Base-by-base conservation (phyloP, 2,888 invertebrate genomes). In the Acanthosoma haemorrhoidale region DNA sequence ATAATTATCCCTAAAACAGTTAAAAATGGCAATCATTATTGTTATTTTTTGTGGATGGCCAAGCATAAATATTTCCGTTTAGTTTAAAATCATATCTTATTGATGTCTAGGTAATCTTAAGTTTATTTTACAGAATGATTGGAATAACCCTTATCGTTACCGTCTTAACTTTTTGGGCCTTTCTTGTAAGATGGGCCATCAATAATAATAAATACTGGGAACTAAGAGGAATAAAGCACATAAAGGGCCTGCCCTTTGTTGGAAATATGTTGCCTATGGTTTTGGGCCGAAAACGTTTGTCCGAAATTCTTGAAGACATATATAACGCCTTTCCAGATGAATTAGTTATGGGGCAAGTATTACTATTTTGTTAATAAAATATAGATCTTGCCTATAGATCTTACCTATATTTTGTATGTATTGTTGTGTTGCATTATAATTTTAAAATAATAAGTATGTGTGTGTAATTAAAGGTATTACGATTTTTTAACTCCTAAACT, bases 101-200 rank as follows among this genome's bases (percentile, higher is more conserved):
- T n/a, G n/a, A n/a, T n/a, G n/a, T n/a, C n/a, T n/a, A n/a, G 6
- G 6, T 41, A 13, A 41, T 41, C n/a, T 41, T 8, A 15, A 5
- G 4, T 29, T 59, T 59, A 8, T 29, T 29, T 41, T 64, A 8
- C 16, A 66, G 66, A 6, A 66, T 66, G 66, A 43, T 66, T 34
- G 32, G 41, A 15, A 18, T 51, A 41, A 9, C 51, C 1, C 3
- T 66, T 2, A 8, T 39, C 25, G 15, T 32, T 9, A 29, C 32
- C 29, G 18, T 21, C 8, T 6, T 66, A 32, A 31, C 51, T n/a
- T 2, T 21, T 3, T 25, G 43, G 16, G 51, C 15, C n/a, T 66
- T 3, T 15, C 31, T 39, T 0, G n/a, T 66, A 4, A 43, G 9
- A 6, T 36, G 38, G 66, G 51, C 16, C 11, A 13, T 25, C 2